phyloP scores from a whole-genome alignment of 2,888 invertebrate genomes.

The Laspeyria flexula region DNA sequence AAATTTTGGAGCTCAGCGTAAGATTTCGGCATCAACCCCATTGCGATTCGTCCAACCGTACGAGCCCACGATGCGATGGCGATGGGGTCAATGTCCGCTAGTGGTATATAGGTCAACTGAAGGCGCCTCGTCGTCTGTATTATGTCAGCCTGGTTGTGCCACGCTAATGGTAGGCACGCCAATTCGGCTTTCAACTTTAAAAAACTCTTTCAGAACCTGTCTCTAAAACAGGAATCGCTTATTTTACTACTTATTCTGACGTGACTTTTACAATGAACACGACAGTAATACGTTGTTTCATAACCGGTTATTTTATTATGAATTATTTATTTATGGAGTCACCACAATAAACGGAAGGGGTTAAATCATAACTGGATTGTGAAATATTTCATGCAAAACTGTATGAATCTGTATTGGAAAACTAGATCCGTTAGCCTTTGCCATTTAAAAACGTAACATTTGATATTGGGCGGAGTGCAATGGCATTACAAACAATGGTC shows the following conservation, averaged over 20 bases:
- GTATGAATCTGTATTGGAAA: conserved; percentile 54
- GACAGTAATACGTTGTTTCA: conserved; percentile 42
- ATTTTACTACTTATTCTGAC: conserved; percentile 51
- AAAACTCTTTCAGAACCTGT: conserved; percentile 57
- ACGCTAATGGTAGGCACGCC: conserved; percentile 52
- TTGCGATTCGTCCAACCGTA: conserved; percentile 55
- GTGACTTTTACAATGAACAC: conserved; percentile 35
- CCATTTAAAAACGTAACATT: conserved; percentile 52
- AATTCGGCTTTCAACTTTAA: conserved; percentile 57
- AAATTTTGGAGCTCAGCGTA: conserved; percentile 37
- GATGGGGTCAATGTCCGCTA: conserved; percentile 76
- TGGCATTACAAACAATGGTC: conserved; percentile 42
- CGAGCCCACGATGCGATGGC: conserved; percentile 69
- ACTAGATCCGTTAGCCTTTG: conserved; percentile 52
- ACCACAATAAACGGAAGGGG: conserved; percentile 54
- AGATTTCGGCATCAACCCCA: conserved; percentile 57
- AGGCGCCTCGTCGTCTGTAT: conserved; percentile 81
- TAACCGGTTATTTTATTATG: conserved; percentile 66
- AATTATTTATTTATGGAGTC: conserved; percentile 62
- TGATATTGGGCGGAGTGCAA: conserved; percentile 52
- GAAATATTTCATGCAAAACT: conserved; percentile 54
- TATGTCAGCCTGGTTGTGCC: conserved; percentile 65
- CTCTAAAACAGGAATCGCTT: conserved; percentile 56
- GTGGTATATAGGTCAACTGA: conserved; percentile 80
- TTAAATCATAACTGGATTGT: conserved; percentile 56